Base-by-base conservation (phyloP, 1,140 invertebrate genomes). In the Hypothenemus hampei region DNA sequence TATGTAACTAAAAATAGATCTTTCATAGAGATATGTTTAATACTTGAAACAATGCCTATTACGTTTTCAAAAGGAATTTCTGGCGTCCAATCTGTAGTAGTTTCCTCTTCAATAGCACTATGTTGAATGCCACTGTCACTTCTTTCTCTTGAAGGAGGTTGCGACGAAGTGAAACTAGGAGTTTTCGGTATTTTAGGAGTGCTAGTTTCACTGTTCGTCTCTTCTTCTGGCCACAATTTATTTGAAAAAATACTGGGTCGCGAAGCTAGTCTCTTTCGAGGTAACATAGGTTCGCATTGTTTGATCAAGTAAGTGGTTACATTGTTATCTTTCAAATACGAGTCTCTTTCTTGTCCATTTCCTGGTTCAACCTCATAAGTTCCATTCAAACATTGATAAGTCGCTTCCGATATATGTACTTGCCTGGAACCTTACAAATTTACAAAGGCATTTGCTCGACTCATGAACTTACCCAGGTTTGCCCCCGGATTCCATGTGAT, bases 401-500 rank as follows among this genome's bases (percentile, higher is more conserved):
- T 95, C 1, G 89, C 82, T 59, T 84, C 82, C 0, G 91, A 95
- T 65, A 96, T 94, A 67, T 96, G 93, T 23, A 96, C 91, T 36
- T 91, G 81, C 8, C 92, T 95, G 66, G 8, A 70, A 70, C 61
- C 10, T 8, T 6, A 29, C 5, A 6, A 29, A 29, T 11, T 29
- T 29, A 11, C 5, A 29, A 11, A 29, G 11, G 24, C 11, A 6
- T 29, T 29, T 5, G 24, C 5, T 29, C 11, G 11, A 29, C 11
- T 29, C 11, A 29, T 6, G 11, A 20, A 67, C 69, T 74, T 81
- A 91, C 85, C 93, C 94, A 8, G 93, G 91, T 60, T 93, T 82
- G 6, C 94, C 94, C 7, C 91, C 92, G 53, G 91, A 91, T 76
- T 98, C 95, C 81, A 98, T 88, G 67, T 93, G 91, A 75, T 98